A percentile compares a stretch with the other conserved stretches of the same genome.
Conservation (phyloP, 2,888 invertebrate species). For the Tetragonula carbonaria region DNA sequence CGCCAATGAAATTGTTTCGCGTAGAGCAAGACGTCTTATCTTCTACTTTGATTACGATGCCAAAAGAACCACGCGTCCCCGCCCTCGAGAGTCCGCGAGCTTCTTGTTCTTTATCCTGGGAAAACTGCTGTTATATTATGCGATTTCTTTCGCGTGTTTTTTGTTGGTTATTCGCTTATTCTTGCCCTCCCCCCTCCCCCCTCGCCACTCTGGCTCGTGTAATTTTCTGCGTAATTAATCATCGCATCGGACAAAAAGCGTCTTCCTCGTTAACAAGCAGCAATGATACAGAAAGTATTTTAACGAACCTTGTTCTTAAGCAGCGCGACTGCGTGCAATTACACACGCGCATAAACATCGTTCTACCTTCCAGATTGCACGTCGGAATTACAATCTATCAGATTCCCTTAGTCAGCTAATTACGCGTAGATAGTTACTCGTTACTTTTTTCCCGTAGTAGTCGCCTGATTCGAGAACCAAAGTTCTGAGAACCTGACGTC, state of each 20-base stretch:
- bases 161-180: slow-evolving; percentile 21
- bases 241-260: slow-evolving; percentile 15
- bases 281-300: slow-evolving; percentile 12
- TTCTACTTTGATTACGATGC: slow-evolving; percentile 12
- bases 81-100: neutral
- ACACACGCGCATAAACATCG: too few relatives aligned
- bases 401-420: neutral
- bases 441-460: too few relatives aligned
- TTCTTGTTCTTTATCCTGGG: slow-evolving; percentile 1
- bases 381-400: neutral
- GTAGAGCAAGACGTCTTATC: neutral
- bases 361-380: neutral
- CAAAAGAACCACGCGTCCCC: neutral
- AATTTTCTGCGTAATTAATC: slow-evolving; percentile 33
- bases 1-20: neutral
- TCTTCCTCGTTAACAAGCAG: slow-evolving; percentile 2
- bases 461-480: too few relatives aligned
- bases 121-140: slow-evolving; percentile 18
- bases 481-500: too few relatives aligned
- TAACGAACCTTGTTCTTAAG: slow-evolving; percentile 10
- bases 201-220: neutral
- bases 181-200: neutral
- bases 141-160: neutral
- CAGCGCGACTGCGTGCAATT: neutral
- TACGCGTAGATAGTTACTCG: too few relatives aligned